Base-by-base conservation (phyloP, 1,140 invertebrate species). In the Euschistus heros region DNA sequence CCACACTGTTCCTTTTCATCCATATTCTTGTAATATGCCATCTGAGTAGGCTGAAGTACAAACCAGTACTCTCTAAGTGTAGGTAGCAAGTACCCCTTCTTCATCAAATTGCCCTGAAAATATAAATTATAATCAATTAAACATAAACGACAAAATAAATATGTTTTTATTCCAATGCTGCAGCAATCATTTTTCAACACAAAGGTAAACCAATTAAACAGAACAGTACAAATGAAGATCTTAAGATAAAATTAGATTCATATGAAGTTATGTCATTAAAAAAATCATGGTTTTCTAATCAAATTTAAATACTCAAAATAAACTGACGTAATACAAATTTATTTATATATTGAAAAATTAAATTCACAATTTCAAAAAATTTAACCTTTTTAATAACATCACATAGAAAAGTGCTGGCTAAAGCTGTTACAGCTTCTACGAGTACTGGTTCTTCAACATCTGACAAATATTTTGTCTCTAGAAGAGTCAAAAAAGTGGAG, bases 361-460 rank as follows among this genome's bases (percentile, higher is more conserved):
- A n/a, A 63, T 24, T 33, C 8, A 18, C n/a, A 14, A 67, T 30
- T 27, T 18, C 30, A 57, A 14, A 57, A 18, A 6, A 59, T 27
- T 4, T 71, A 75, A 86, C 86, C 79, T 89, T 89, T 76, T 89
- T 89, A n/a, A 91, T 82, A 44, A 89, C 85, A 77, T 90, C 87
- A 64, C 86, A 81, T 50, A 91, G 81, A 64, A 87, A 88, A n/a
- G 82, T 86, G 69, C 88, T 84, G 71, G 86, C 84, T 18, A 91
- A 78, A 70, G 88, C 86, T 57, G 86, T 80, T 1, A 90, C 81
- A 2, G 86, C 86, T 77, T 88, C 86, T 0, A 80, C 76, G 7
- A 91, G 71, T 0, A 85, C 86, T 46, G 81, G 78, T 15, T 75
- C 72, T 71, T 86, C 82, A 46, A 82, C 71, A 27, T 77, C 78